Evolutionary conservation across 2,113 vertebrate genomes (phyloP).

Genomic region (Anoura caudifer): DNA sequence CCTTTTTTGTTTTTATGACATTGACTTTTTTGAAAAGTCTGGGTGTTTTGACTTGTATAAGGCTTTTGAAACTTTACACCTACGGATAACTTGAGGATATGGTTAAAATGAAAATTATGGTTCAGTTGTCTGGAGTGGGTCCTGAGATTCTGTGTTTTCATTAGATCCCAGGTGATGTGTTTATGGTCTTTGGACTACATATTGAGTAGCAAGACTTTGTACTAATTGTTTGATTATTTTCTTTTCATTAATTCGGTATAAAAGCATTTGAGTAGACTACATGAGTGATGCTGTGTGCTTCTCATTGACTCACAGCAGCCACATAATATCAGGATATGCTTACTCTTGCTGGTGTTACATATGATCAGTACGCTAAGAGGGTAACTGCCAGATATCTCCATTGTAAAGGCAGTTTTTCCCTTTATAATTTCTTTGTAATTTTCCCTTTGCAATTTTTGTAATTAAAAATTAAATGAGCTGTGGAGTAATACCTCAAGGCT

Average conservation of each 20-base stretch:
- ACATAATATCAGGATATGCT: not conserved
- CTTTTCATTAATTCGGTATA: not conserved
- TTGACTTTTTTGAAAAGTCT: not conserved
- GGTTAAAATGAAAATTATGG: constrained; percentile 23
- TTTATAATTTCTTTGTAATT: not conserved
- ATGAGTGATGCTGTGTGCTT: not conserved
- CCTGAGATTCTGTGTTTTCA: not conserved
- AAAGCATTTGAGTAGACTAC: not conserved
- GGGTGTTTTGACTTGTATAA: not conserved
- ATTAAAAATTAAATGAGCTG: not conserved
- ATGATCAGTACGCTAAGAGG: not conserved
- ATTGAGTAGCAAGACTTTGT: not conserved
- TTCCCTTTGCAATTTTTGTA: not conserved
- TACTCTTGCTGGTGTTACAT: not conserved
- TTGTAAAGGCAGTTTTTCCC: not conserved
- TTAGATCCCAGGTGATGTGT: not conserved
- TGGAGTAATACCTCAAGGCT: not conserved
- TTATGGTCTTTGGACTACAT: not conserved
- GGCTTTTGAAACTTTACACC: not conserved
- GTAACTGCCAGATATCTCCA: not conserved
- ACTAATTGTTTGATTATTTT: not conserved
- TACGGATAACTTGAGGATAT: not conserved
- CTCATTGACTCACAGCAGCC: not conserved
- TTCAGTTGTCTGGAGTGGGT: not conserved
- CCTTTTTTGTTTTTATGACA: not conserved